Percentiles rank a stretch among this genome's conserved stretches.
These are phyloP conservation scores for Myanophis thanlyinensis DNA, from an alignment of 2,113 vertebrate species.

Conservation along the genomic window DNA sequence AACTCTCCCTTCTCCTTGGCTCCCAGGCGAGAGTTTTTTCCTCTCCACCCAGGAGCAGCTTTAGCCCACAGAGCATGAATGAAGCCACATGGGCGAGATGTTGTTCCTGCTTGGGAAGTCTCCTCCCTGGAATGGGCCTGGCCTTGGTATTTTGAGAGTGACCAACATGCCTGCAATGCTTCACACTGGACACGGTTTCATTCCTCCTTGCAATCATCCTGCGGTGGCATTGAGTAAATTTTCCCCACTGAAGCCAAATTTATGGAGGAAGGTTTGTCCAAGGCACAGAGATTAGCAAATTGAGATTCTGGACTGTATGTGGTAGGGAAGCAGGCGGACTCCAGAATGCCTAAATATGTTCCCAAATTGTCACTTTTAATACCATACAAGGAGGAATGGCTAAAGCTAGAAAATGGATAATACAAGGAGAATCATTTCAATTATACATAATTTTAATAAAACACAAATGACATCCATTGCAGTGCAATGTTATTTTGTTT, in stretches of 20 bases:
- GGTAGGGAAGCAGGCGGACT: not conserved
- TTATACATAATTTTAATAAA: not conserved
- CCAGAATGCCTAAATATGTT: not conserved
- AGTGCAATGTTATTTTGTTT: not conserved
- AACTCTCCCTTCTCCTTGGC: not conserved
- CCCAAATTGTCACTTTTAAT: not conserved
- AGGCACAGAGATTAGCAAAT: not conserved
- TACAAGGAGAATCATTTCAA: not conserved
- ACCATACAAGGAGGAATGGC: not conserved
- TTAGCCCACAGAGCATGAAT: not conserved
- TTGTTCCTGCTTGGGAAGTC: not conserved
- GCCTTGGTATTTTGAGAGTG: not conserved
- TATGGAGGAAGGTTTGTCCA: not conserved
- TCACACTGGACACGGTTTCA: not conserved
- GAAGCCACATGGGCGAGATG: not conserved
- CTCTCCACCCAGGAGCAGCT: not conserved
- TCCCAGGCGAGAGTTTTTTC: not conserved
- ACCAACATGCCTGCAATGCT: not conserved
- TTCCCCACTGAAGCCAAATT: not conserved
- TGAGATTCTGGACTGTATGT: not conserved
- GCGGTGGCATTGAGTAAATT: not conserved
- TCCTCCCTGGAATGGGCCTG: not conserved
- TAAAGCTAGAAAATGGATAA: not conserved
- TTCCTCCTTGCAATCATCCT: not conserved
- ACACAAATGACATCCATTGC: not conserved